Conservation (phyloP, 2,888 invertebrate species). For the Xanthia togata region DNA sequence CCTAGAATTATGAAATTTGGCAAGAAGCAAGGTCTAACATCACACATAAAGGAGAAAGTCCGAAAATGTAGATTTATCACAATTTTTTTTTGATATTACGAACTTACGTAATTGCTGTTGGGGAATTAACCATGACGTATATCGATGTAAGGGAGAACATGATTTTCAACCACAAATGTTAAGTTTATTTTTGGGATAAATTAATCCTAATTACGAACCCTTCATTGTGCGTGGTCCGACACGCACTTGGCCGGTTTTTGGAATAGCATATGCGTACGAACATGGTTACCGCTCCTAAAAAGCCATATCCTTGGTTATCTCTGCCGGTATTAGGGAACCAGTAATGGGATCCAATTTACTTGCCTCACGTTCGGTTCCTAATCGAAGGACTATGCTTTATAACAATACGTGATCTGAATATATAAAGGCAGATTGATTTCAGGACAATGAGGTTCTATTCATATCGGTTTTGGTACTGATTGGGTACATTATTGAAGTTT, state of each 20-base stretch:
- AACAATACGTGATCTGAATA: constrained; percentile 74
- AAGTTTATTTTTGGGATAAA: too few relatives aligned
- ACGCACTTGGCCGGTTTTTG: background rate
- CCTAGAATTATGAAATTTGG: too few relatives aligned
- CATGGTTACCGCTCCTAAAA: constrained; percentile 12
- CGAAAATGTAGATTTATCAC: too few relatives aligned
- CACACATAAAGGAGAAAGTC: too few relatives aligned
- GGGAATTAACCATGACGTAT: too few relatives aligned
- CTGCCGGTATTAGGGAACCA: constrained; percentile 32
- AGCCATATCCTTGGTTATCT: constrained; percentile 21
- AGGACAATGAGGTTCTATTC: constrained; percentile 29
- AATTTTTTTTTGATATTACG: too few relatives aligned
- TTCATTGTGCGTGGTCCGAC: too few relatives aligned
- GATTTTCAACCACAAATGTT: too few relatives aligned
- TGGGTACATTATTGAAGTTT: constrained; percentile 19
- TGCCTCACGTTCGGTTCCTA: constrained; percentile 72
- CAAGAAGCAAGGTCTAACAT: too few relatives aligned
- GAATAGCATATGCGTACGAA: background rate
- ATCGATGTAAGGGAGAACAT: too few relatives aligned
- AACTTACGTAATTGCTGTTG: too few relatives aligned
- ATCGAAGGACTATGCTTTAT: constrained; percentile 74
- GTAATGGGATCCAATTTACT: constrained; percentile 70
- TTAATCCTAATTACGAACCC: too few relatives aligned
- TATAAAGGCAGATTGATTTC: constrained; percentile 54
- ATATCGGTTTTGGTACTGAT: constrained; percentile 32